Evolutionary conservation across 2,797 vertebrate species (phyloP).

Genomic region (Eidolon dupreanum): DNA sequence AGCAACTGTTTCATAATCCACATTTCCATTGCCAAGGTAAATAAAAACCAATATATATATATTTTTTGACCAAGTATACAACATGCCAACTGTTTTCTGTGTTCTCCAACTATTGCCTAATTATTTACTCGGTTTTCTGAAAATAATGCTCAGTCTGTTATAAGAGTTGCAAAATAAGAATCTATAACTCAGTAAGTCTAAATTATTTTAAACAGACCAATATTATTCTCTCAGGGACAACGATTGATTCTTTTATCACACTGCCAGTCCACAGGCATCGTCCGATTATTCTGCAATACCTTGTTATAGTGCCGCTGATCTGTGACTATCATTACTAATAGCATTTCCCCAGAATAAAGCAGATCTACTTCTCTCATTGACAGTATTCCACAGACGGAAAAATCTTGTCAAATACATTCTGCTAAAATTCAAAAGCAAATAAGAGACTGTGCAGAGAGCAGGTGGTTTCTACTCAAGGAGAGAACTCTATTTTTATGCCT

Average conservation of each 20-base stretch:
- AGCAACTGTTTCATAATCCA: neutral
- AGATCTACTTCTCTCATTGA: constrained; percentile 1
- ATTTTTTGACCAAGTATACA: neutral
- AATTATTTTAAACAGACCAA: constrained; percentile 33
- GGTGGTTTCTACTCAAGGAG: constrained; percentile 30
- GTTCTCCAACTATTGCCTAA: neutral
- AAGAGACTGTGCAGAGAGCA: constrained; percentile 44
- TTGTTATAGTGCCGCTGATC: neutral
- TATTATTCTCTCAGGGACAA: neutral
- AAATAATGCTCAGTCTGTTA: neutral
- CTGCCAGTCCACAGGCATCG: neutral
- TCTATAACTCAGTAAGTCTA: neutral
- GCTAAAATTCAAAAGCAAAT: constrained; percentile 64
- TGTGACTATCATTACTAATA: constrained; percentile 30
- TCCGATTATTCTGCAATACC: neutral
- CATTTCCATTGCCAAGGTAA: neutral
- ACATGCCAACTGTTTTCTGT: neutral
- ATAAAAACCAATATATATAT: neutral
- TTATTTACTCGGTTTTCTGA: neutral
- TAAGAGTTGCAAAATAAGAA: constrained; percentile 18
- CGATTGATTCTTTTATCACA: constrained; percentile 60
- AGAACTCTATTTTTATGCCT: constrained; percentile 42
- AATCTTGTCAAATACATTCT: constrained; percentile 55
- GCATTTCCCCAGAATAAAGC: constrained; percentile 18
- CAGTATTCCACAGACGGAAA: constrained; percentile 22